Evolutionary conservation across 2,113 vertebrate species (phyloP), one percentile per base, ranked within the genome.

Genomic region (Esox niger): DNA sequence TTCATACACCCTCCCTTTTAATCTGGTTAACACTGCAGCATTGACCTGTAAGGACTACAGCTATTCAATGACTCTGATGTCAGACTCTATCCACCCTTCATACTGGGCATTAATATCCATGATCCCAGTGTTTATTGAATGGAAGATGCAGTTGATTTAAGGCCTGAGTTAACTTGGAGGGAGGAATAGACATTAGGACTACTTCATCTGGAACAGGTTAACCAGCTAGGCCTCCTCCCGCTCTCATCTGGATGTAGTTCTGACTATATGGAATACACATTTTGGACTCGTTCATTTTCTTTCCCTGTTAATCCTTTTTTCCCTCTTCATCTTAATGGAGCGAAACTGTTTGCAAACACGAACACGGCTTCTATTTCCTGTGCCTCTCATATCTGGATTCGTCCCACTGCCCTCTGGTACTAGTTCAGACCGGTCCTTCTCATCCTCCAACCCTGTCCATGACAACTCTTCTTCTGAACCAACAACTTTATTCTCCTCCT

Each of bases 161-260:
- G 80, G 69, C 64, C 70, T 85, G 27, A 15, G 32, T 81, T 66
- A 84, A 67, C 60, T 77, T 68, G 38, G 54, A 66, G 43, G 43
- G 69, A 73, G 68, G 56, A 73, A 46, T 3, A 35, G 66, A 75
- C 66, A 35, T 66, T 38, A 46, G 69, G 60, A 73, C 69, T 5
- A 32, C 68, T 71, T 82, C 85, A 84, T 76, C 66, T 81, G 84
- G 80, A 81, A 81, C 60, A 59, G 23, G 64, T 84, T 83, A 81
- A 47, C 56, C n/a, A 52, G 49, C 61, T 26, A 31, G 1, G 32
- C 58, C 32, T 30, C 56, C 56, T 33, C 26, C 23, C 56, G 66
- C 68, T 27, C 71, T 84, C 82, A 86, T 85, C 76, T 85, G 84
- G 75, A 79, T 76, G 71, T 71, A 73, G 69, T 82, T 83, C 84